phyloP scores from a whole-genome alignment of 2,113 vertebrate genomes.

The Prunella fulvescens region DNA sequence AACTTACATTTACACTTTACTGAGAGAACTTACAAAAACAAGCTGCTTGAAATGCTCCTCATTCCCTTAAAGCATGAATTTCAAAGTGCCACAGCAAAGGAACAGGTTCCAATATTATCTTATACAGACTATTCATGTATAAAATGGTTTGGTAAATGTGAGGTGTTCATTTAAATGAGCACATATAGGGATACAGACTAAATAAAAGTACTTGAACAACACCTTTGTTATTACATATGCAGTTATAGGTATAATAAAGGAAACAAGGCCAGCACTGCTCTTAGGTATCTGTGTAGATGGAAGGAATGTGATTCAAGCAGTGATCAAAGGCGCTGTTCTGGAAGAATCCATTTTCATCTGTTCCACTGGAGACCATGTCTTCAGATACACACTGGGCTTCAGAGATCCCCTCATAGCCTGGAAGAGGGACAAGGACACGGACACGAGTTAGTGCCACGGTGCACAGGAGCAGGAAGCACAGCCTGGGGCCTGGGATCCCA shows the following conservation, averaged over 20 bases:
- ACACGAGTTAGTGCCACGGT: background rate
- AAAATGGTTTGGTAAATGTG: constrained; percentile 69
- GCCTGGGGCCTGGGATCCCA: background rate
- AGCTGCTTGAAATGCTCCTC: constrained; percentile 62
- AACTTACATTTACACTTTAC: constrained; percentile 73
- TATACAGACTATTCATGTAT: constrained; percentile 68
- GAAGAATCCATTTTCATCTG: constrained; percentile 90
- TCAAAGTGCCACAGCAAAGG: constrained; percentile 74
- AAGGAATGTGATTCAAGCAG: constrained; percentile 90
- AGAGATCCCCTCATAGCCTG: constrained; percentile 86
- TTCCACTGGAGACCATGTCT: constrained; percentile 78
- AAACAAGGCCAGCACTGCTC: background rate
- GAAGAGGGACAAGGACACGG: background rate
- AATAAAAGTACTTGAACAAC: constrained; percentile 64
- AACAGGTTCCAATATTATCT: constrained; percentile 63
- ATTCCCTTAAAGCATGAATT: constrained; percentile 68
- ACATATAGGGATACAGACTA: constrained; percentile 68
- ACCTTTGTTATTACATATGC: constrained; percentile 64
- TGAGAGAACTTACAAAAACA: constrained; percentile 66
- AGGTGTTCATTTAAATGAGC: constrained; percentile 67
- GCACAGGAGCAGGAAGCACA: background rate
- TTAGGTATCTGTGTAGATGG: constrained; percentile 94
- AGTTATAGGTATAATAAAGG: constrained; percentile 51
- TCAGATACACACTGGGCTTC: constrained; percentile 79
- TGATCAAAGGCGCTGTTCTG: constrained; percentile 90